These are phyloP conservation scores for Lytechinus pictus DNA, from an alignment of 35 echinoderm and acorn worm species.

Conservation along the genomic window DNA sequence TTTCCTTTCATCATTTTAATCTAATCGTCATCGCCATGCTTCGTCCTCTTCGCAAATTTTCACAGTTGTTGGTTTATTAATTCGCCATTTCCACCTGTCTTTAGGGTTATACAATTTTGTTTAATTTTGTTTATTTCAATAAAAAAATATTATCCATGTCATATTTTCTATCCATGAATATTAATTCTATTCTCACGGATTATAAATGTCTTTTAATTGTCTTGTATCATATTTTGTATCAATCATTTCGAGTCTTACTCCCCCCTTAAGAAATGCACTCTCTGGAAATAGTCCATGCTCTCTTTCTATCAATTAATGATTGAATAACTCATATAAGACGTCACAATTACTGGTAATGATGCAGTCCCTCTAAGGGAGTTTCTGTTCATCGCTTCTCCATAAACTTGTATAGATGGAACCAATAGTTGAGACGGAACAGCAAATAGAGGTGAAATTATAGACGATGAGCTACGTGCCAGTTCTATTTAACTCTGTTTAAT, in stretches of 20 bases:
- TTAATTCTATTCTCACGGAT: not conserved
- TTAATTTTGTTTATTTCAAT: not conserved
- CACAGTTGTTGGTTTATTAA: not conserved
- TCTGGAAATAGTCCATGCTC: not conserved
- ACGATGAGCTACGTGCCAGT: conserved; percentile 22
- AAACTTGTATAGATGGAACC: conserved; percentile 38
- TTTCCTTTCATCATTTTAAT: not conserved
- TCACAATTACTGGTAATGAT: conserved; percentile 49
- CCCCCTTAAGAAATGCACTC: not conserved
- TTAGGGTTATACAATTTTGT: too few species aligned
- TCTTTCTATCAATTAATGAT: conserved; percentile 13
- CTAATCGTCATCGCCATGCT: not conserved
- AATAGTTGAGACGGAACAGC: conserved; percentile 42
- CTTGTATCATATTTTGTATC: not conserved
- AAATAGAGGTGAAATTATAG: conserved; percentile 40
- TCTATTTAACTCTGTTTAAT: conserved; percentile 56
- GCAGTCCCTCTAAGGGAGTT: conserved; percentile 21
- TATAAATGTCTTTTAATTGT: not conserved
- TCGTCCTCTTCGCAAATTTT: not conserved
- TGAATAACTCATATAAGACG: not conserved
- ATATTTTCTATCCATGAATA: not conserved
- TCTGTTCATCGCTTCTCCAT: not conserved
- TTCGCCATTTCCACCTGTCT: not conserved
- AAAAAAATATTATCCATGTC: not conserved
- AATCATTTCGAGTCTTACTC: not conserved